phyloP scores from a whole-genome alignment of 2,113 vertebrate species.

The Xiphophorus hellerii region DNA sequence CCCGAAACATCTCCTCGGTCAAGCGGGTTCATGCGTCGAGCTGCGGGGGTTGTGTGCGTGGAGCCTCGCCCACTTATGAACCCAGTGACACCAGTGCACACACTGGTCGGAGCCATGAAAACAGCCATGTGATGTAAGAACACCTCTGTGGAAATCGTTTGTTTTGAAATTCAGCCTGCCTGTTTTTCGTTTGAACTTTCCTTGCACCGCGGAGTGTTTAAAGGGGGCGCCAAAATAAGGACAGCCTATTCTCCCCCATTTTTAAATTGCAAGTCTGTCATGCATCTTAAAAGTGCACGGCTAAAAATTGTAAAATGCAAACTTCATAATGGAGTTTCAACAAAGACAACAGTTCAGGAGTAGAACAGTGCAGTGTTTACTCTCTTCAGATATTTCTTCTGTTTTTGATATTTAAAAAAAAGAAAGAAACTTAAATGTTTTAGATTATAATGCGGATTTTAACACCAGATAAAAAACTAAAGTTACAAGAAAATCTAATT shows the following conservation, averaged over 20 bases:
- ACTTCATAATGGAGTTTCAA: background rate
- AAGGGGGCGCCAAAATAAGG: background rate
- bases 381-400: too few relatives aligned
- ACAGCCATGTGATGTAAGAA: constrained; percentile 51
- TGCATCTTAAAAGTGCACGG: background rate
- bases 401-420: too few relatives aligned
- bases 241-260: background rate
- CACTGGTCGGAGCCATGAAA: constrained; percentile 64
- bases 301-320: background rate
- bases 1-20: constrained; percentile 28
- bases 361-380: too few relatives aligned
- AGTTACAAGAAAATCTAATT: too few relatives aligned
- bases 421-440: too few relatives aligned
- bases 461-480: too few relatives aligned
- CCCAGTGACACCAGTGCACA: constrained; percentile 71
- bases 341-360: too few relatives aligned
- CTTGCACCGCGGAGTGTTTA: background rate
- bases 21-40: constrained; percentile 13
- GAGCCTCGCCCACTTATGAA: constrained; percentile 79
- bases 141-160: constrained; percentile 38
- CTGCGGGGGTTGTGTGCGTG: constrained; percentile 21
- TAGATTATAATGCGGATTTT: too few relatives aligned
- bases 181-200: constrained; percentile 26
- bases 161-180: constrained; percentile 56
- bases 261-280: too few relatives aligned